phyloP scores from a whole-genome alignment of 2,888 invertebrate species.

The Nephrotoma appendiculata region DNA sequence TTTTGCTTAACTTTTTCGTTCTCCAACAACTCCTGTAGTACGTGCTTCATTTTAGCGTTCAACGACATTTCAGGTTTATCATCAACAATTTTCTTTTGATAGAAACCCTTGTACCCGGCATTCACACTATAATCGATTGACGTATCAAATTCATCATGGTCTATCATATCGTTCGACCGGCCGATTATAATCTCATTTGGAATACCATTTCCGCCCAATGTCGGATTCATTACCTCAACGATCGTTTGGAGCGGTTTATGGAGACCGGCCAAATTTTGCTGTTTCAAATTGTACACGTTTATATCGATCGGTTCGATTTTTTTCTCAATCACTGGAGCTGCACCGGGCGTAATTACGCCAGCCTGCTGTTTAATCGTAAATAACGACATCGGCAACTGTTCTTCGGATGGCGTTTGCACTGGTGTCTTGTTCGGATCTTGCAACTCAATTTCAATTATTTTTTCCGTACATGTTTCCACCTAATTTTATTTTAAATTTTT shows the following conservation, averaged over 20 bases:
- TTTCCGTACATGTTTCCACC: constrained; percentile 85
- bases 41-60: constrained; percentile 35
- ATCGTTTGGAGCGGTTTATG: constrained; percentile 22
- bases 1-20: constrained; percentile 33
- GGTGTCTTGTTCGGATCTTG: constrained; percentile 38
- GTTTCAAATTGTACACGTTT: constrained; percentile 5
- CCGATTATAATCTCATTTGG: constrained; percentile 30
- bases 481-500: constrained; percentile 23
- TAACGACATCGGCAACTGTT: constrained; percentile 31
- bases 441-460: constrained; percentile 80
- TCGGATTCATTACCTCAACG: constrained; percentile 32
- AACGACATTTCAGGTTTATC: constrained; percentile 24
- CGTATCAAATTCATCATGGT: constrained; percentile 13
- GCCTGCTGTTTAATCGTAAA: not conserved
- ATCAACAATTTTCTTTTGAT: not conserved
- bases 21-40: constrained; percentile 30
- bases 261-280: not conserved
- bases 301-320: not conserved
- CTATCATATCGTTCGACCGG: constrained; percentile 21
- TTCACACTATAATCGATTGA: not conserved
- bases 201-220: constrained; percentile 29
- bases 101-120: not conserved
- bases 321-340: not conserved
- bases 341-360: not conserved
- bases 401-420: constrained; percentile 41